Percentiles rank a stretch among this genome's conserved stretches.
These are phyloP conservation scores for Calliscelio sp. DNA, from an alignment of 2,888 invertebrate genomes.

Conservation along the genomic window DNA sequence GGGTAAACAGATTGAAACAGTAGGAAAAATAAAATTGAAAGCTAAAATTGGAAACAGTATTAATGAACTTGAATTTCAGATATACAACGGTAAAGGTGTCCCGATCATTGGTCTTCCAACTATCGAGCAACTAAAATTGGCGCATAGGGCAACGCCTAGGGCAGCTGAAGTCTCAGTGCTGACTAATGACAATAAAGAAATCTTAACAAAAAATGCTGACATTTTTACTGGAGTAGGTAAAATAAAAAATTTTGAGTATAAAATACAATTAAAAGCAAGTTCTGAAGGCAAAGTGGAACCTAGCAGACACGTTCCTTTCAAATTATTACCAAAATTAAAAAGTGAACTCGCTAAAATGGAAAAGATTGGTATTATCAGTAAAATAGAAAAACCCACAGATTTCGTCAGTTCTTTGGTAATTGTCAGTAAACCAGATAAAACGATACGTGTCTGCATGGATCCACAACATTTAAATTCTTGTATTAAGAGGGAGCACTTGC, in stretches of 20 bases:
- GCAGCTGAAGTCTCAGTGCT: neutral
- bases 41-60: slow-evolving; percentile 3
- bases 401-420: slow-evolving; percentile 39
- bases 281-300: slow-evolving; percentile 54
- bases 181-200: neutral
- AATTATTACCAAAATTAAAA: slow-evolving; percentile 29
- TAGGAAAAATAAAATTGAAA: slow-evolving; percentile 10
- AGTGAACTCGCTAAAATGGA: slow-evolving; percentile 32
- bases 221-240: slow-evolving; percentile 68
- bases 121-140: neutral
- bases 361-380: slow-evolving; percentile 23
- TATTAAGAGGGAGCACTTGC: slow-evolving; percentile 44
- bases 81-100: slow-evolving; percentile 12
- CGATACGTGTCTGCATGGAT: slow-evolving; percentile 27
- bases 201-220: slow-evolving; percentile 47
- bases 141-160: neutral
- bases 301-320: slow-evolving; percentile 62
- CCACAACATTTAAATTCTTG: slow-evolving; percentile 18
- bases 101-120: neutral
- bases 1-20: neutral
- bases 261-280: slow-evolving; percentile 64
- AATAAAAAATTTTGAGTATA: slow-evolving; percentile 58
- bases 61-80: slow-evolving; percentile 20
- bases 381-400: slow-evolving; percentile 41
- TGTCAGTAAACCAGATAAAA: slow-evolving; percentile 16